These are phyloP conservation scores for Ploceus nigricollis DNA, from an alignment of 2,113 vertebrate genomes.

Conservation along the genomic window DNA sequence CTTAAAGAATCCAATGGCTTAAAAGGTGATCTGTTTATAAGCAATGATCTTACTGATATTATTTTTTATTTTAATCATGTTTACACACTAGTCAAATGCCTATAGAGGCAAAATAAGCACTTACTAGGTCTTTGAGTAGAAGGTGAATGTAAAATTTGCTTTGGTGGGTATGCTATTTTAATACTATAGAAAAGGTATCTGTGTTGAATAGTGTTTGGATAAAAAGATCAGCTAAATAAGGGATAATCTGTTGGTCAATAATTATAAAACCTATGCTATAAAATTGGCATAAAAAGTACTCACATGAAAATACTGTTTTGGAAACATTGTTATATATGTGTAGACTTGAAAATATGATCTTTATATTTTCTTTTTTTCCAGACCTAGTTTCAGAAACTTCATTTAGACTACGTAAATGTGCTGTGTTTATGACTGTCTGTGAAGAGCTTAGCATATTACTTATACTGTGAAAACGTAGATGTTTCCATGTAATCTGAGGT, in stretches of 20 bases:
- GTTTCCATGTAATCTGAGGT: too few species aligned
- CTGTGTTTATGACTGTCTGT: too few species aligned
- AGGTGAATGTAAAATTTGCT: not conserved
- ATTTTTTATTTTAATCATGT: not conserved
- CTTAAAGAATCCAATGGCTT: not conserved
- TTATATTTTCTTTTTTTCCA: not conserved
- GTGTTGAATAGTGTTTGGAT: not conserved
- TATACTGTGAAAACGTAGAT: too few species aligned
- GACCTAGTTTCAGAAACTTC: too few species aligned
- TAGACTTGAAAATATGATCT: not conserved
- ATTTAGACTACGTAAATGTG: too few species aligned
- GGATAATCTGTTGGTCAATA: not conserved
- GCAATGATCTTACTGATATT: not conserved
- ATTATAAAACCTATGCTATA: not conserved
- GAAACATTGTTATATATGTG: not conserved
- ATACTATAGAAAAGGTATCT: not conserved
- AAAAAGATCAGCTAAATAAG: not conserved
- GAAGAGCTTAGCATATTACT: too few species aligned
- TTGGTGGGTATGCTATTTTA: not conserved
- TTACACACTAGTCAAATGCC: not conserved
- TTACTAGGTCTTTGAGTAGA: not conserved
- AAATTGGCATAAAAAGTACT: not conserved
- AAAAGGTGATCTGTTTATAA: not conserved
- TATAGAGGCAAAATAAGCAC: not conserved
- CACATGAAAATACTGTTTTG: not conserved